Percentiles rank a stretch among this genome's conserved stretches.
Conservation (phyloP, 2,888 invertebrate species). For the Metellina segmentata region DNA sequence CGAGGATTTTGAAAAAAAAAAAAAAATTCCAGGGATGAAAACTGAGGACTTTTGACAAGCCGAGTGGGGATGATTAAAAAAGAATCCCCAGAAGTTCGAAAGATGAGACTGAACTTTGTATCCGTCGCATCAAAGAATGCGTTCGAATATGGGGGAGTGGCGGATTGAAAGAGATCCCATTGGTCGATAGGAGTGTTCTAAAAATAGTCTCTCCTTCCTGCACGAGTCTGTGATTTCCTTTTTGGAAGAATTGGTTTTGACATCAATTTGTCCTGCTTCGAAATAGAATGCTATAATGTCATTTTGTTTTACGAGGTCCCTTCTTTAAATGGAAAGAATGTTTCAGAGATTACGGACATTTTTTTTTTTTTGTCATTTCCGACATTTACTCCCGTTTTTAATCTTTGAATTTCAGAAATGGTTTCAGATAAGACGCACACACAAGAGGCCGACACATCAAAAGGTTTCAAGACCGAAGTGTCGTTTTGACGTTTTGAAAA, state of each 20-base stretch:
- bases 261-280: background rate
- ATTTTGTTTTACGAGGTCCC: background rate
- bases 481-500: too few relatives aligned
- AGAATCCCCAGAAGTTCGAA: background rate
- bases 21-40: too few relatives aligned
- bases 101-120: background rate
- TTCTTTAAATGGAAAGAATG: background rate
- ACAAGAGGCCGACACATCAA: too few relatives aligned
- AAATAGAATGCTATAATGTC: background rate
- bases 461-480: too few relatives aligned
- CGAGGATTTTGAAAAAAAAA: too few relatives aligned
- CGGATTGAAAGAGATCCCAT: conserved; percentile 3
- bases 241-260: background rate
- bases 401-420: background rate
- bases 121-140: background rate
- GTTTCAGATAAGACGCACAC: background rate
- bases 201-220: conserved; percentile 25
- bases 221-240: background rate
- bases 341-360: background rate
- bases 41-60: too few relatives aligned
- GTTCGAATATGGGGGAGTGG: background rate
- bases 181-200: conserved; percentile 46
- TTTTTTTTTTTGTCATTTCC: background rate
- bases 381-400: background rate
- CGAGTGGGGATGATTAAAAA: background rate